Conservation (phyloP, 1,140 invertebrate species). For the honey bee (Apis mellifera) region DNA sequence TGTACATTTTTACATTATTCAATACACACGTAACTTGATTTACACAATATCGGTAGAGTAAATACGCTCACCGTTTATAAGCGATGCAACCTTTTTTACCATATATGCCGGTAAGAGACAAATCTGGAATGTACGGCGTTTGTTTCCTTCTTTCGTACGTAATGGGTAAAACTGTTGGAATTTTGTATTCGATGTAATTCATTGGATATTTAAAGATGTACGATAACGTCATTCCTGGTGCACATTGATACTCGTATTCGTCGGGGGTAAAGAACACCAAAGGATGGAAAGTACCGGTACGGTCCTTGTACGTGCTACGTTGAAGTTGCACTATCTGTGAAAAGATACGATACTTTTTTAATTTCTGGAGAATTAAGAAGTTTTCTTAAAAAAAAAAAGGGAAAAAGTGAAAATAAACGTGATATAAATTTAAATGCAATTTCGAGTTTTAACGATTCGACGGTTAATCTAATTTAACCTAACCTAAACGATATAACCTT, state of each 20-base stretch:
- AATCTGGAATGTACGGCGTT: conserved; percentile 79
- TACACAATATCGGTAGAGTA: background rate
- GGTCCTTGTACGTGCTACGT: conserved; percentile 83
- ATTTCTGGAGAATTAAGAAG: too few species aligned
- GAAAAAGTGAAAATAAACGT: too few species aligned
- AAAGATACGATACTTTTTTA: background rate
- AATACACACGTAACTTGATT: too few species aligned
- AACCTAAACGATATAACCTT: too few species aligned
- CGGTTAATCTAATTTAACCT: too few species aligned
- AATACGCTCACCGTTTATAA: conserved; percentile 61
- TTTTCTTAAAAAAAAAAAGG: too few species aligned
- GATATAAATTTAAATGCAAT: too few species aligned
- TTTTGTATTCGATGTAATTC: conserved; percentile 82
- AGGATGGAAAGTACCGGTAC: conserved; percentile 80
- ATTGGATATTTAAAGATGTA: conserved; percentile 77
- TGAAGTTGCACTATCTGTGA: conserved; percentile 82
- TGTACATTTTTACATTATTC: too few species aligned
- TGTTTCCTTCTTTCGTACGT: conserved; percentile 78
- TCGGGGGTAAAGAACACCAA: conserved; percentile 81
- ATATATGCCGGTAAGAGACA: conserved; percentile 79
- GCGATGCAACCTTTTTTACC: conserved; percentile 52
- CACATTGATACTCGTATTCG: conserved; percentile 81
- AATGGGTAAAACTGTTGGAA: conserved; percentile 80
- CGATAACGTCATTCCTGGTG: conserved; percentile 73
- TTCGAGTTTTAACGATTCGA: too few species aligned